A percentile compares a stretch with the other conserved stretches of the same genome.
These are phyloP conservation scores for Clivina fossor DNA, from an alignment of 2,888 invertebrate genomes.

Conservation along the genomic window DNA sequence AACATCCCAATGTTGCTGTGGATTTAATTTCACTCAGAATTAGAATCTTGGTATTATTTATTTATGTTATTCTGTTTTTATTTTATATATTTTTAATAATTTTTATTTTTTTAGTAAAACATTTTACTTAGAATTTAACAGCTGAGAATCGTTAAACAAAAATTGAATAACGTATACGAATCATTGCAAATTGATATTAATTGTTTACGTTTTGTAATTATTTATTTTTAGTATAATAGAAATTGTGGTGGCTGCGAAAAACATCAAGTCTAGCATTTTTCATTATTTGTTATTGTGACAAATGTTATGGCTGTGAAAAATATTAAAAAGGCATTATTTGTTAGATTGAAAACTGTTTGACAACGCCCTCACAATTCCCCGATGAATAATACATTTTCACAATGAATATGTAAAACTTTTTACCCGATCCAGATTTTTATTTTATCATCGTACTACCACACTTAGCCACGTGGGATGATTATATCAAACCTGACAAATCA, in stretches of 20 bases:
- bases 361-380: constrained; percentile 24
- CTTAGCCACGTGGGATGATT: constrained; percentile 36
- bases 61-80: constrained; percentile 21
- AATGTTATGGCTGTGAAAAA: constrained; percentile 33
- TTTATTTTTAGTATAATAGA: constrained; percentile 22
- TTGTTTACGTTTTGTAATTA: constrained; percentile 21
- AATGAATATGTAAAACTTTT: too few relatives aligned
- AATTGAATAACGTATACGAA: too few relatives aligned
- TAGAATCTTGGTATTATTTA: constrained; percentile 27
- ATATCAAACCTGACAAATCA: constrained; percentile 35
- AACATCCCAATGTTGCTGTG: constrained; percentile 34
- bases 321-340: constrained; percentile 31
- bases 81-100: too few relatives aligned
- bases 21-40: constrained; percentile 18
- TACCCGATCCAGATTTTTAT: too few relatives aligned
- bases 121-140: too few relatives aligned
- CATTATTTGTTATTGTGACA: constrained; percentile 31
- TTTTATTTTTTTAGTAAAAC: too few relatives aligned
- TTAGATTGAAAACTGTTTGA: constrained; percentile 33
- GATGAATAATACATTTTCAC: too few relatives aligned
- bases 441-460: constrained; percentile 24
- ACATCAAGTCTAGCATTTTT: constrained; percentile 31
- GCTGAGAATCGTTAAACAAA: too few relatives aligned
- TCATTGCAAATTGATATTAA: constrained; percentile 26
- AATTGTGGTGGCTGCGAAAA: constrained; percentile 27